Percentiles rank a stretch among this genome's conserved stretches.
Conservation (phyloP, 2,888 invertebrate genomes). For the Pecten maximus region DNA sequence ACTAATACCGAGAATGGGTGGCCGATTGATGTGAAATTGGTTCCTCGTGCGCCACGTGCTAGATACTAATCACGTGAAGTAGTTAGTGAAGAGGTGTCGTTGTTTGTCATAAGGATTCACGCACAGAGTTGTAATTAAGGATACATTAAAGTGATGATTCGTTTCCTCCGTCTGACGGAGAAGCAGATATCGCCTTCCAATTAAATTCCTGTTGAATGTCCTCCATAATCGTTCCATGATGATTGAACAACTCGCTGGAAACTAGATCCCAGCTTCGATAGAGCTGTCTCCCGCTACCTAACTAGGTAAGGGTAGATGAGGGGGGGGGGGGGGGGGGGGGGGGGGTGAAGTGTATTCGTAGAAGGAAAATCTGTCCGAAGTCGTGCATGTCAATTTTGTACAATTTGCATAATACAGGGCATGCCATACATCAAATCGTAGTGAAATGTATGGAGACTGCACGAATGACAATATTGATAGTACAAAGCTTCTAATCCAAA, state of each 20-base stretch:
- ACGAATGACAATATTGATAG: too few species aligned
- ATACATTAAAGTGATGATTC: background rate
- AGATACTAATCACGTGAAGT: slow-evolving; percentile 22
- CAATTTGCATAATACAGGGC: too few species aligned
- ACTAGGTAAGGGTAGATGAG: background rate
- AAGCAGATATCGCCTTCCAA: background rate
- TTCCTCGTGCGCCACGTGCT: background rate
- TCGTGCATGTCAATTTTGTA: too few species aligned
- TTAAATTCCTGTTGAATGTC: background rate
- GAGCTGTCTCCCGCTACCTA: background rate
- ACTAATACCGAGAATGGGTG: background rate
- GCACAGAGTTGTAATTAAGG: background rate
- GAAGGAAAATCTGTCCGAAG: too few species aligned
- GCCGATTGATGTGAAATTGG: background rate
- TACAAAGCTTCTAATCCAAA: too few species aligned
- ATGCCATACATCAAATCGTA: too few species aligned
- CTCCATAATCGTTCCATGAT: background rate
- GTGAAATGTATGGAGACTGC: too few species aligned
- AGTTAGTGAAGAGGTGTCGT: background rate
- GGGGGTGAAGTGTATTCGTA: background rate
- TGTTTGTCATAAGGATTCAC: slow-evolving; percentile 27
- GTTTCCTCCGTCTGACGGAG: background rate
- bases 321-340: background rate
- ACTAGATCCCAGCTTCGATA: background rate
- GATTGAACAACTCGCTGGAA: background rate